Evolutionary conservation across 2,797 vertebrate genomes (phyloP).

Genomic region (Characodon lateralis): DNA sequence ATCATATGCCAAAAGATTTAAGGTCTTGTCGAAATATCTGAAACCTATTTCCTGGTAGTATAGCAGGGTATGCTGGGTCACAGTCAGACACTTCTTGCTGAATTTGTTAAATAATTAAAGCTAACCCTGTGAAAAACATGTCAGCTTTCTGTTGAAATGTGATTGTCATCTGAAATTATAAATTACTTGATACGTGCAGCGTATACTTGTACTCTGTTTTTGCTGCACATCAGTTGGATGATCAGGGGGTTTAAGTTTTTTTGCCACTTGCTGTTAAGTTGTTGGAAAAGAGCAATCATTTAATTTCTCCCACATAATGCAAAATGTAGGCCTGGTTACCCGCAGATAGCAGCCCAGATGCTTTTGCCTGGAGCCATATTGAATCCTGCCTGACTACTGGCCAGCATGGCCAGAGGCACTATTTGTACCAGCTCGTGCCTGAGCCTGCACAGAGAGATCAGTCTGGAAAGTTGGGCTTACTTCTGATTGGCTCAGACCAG

Average conservation of each 20-base stretch:
- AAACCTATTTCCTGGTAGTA: neutral
- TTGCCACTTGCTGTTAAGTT: conserved; percentile 47
- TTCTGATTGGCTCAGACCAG: conserved; percentile 55
- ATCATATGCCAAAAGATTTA: conserved; percentile 23
- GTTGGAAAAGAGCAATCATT: conserved; percentile 31
- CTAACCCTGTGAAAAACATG: conserved; percentile 36
- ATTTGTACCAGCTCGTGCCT: conserved; percentile 46
- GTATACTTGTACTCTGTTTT: conserved; percentile 8
- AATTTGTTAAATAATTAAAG: conserved; percentile 16
- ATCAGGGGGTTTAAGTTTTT: conserved; percentile 21
- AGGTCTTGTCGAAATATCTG: conserved; percentile 17
- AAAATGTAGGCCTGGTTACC: conserved; percentile 26
- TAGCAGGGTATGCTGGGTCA: conserved; percentile 9
- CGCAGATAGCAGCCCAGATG: conserved; percentile 45
- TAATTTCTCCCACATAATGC: conserved; percentile 44
- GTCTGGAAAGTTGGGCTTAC: conserved; percentile 42
- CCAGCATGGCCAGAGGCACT: conserved; percentile 70
- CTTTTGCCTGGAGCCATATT: conserved; percentile 73
- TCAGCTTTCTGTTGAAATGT: conserved; percentile 29
- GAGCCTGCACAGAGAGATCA: conserved; percentile 62
- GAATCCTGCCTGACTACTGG: conserved; percentile 69
- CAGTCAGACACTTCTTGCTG: conserved; percentile 32
- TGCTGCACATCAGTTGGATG: conserved; percentile 14
- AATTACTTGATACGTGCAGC: conserved; percentile 5
- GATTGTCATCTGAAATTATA: conserved; percentile 31